Base-by-base conservation (phyloP, 2,888 invertebrate species). In the Emesis furor region DNA sequence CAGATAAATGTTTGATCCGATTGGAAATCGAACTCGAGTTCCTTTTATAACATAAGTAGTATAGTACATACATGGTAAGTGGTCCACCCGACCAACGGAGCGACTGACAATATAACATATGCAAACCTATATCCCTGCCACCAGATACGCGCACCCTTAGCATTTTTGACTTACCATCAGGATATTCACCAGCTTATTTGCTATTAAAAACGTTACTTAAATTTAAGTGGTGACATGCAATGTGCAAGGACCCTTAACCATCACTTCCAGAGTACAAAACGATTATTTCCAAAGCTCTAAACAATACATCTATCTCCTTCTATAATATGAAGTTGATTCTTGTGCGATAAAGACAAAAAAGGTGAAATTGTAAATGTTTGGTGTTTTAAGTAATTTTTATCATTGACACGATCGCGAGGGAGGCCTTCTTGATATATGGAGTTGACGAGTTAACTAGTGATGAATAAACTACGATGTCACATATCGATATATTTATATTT, bases 381-480 rank as follows among this genome's bases (percentile, higher is more conserved):
- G 95, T 95, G 96, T 95, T 96, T 95, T 96, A 96, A 96, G 96
- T 96, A 96, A 96, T 96, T 96, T 96, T 96, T 96, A 96, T 96
- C 96, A 93, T 94, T 93, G 95, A 95, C 96, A 96, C 96, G 94
- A 96, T 96, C 96, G 90, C 93, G 88, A 93, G 95, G 95, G 95
- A 94, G 95, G 93, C 92, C 94, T 91, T 86, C 89, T 92, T 96
- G 96, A 96, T 95, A 94, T 95, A 96, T 96, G 94, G 93, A 95
- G 93, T 90, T 94, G 95, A 93, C 93, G 93, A 92, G 91, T 92
- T 90, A 86, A 85, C 46, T 90, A 95, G 95, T 91, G 95, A 91
- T 93, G 95, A 89, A 87, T 62, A 72, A 37, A 37, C 2, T n/a
- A 72, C 30, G 7, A 12, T 37, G 67, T 67, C 24, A 35, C 7